phyloP scores from a whole-genome alignment of 2,888 invertebrate species.

The Sphecodes monilicornis region DNA sequence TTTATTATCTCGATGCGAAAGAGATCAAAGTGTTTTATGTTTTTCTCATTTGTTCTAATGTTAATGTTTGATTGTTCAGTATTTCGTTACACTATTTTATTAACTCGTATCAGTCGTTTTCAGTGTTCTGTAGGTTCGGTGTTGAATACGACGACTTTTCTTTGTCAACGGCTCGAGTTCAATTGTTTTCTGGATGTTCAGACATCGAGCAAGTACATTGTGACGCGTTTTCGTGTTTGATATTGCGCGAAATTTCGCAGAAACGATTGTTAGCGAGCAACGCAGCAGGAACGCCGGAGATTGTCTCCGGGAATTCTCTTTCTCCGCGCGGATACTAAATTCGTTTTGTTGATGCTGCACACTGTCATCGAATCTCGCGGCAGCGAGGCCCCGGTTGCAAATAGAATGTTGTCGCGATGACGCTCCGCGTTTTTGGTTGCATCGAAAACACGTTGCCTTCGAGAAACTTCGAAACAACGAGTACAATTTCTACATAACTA shows the following conservation, averaged over 20 bases:
- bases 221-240: neutral
- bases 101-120: neutral
- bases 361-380: slow-evolving; percentile 7
- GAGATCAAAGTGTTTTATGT: neutral
- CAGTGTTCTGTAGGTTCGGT: neutral
- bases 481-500: neutral
- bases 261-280: neutral
- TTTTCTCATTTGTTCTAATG: neutral
- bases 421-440: slow-evolving; percentile 10
- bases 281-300: neutral
- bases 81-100: neutral
- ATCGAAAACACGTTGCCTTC: neutral
- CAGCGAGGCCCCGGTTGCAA: slow-evolving; percentile 10
- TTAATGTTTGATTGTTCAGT: neutral
- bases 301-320: slow-evolving; percentile 6
- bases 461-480: neutral
- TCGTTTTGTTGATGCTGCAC: slow-evolving; percentile 16
- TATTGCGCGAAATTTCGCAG: slow-evolving; percentile 2
- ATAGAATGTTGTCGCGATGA: slow-evolving; percentile 16
- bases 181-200: neutral
- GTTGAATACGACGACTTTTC: neutral
- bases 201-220: neutral
- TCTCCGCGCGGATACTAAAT: slow-evolving; percentile 13
- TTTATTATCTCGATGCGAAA: no score
- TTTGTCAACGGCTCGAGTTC: neutral